Conservation (phyloP, 1,140 invertebrate genomes). For the Heliconius himera region DNA sequence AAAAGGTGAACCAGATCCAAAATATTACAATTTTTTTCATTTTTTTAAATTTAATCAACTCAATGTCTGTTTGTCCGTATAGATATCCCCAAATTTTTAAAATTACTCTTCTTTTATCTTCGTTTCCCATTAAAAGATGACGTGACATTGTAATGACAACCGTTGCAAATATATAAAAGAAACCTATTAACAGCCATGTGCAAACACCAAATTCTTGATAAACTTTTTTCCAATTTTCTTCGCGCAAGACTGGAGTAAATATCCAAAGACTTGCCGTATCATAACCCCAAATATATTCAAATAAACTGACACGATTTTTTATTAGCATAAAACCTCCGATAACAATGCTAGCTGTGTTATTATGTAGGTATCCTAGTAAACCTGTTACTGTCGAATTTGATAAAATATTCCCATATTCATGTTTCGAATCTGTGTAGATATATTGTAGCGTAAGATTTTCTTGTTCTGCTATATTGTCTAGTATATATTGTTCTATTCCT, state of each 20-base stretch:
- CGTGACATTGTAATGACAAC: constrained; percentile 24
- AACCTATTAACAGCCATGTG: constrained; percentile 49
- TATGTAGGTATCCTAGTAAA: constrained; percentile 33
- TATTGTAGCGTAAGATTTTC: constrained; percentile 37
- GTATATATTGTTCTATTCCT: constrained; percentile 40
- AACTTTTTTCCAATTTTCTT: constrained; percentile 53
- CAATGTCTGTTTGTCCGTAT: constrained; percentile 41
- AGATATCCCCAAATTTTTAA: constrained; percentile 56
- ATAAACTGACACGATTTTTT: constrained; percentile 29
- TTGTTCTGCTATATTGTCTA: constrained; percentile 28
- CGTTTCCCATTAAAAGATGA: constrained; percentile 17
- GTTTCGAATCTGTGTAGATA: constrained; percentile 6
- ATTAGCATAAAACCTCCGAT: constrained; percentile 33
- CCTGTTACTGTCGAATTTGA: constrained; percentile 36
- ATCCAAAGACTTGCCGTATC: constrained; percentile 48
- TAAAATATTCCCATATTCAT: constrained; percentile 19
- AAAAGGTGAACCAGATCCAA: constrained; percentile 64
- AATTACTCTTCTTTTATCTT: constrained; percentile 32
- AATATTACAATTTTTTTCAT: constrained; percentile 45
- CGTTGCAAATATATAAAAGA: constrained; percentile 29
- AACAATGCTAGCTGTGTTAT: constrained; percentile 29
- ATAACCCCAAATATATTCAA: constrained; percentile 54
- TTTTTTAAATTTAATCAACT: constrained; percentile 41
- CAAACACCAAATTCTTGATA: constrained; percentile 49
- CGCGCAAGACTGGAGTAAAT: constrained; percentile 45